A percentile compares a stretch with the other conserved stretches of the same genome.
These are phyloP conservation scores for Fundulus diaphanus DNA, from an alignment of 2,797 vertebrate species.

Conservation along the genomic window DNA sequence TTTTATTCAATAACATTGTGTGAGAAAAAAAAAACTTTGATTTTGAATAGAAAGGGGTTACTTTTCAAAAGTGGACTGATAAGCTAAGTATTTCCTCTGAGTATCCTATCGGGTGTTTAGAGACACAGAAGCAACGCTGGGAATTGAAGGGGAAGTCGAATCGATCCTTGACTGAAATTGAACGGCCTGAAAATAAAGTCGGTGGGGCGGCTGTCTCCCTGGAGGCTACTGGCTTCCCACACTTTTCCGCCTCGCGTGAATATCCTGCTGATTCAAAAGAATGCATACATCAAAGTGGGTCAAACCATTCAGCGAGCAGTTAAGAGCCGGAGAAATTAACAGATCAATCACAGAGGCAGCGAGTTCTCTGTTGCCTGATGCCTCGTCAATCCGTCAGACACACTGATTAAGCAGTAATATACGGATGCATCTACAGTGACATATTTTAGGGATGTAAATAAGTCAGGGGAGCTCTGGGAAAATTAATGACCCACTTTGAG, in stretches of 20 bases:
- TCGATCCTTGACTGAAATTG: constrained; percentile 59
- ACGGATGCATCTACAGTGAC: constrained; percentile 51
- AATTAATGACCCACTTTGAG: constrained; percentile 63
- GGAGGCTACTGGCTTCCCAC: background rate
- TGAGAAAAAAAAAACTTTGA: constrained; percentile 34
- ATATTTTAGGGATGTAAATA: constrained; percentile 61
- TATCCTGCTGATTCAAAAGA: constrained; percentile 50
- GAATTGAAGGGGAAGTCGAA: constrained; percentile 48
- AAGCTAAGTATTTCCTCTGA: constrained; percentile 47
- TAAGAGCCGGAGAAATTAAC: constrained; percentile 52
- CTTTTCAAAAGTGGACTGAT: constrained; percentile 41
- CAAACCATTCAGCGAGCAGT: constrained; percentile 45
- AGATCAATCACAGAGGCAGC: constrained; percentile 67
- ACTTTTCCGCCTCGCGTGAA: constrained; percentile 22
- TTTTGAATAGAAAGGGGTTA: constrained; percentile 43
- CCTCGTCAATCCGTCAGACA: constrained; percentile 55
- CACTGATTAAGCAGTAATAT: constrained; percentile 52
- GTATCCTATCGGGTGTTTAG: constrained; percentile 34
- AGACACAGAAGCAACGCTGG: constrained; percentile 35
- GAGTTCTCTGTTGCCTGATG: constrained; percentile 36
- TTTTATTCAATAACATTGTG: constrained; percentile 45
- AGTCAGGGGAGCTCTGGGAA: constrained; percentile 44
- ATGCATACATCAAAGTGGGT: constrained; percentile 66
- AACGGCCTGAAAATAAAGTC: constrained; percentile 44
- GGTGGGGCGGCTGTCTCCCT: constrained; percentile 15